Evolutionary conservation across 2,113 vertebrate genomes (phyloP), one percentile per base, ranked within the genome.

Genomic region (Menura novaehollandiae): DNA sequence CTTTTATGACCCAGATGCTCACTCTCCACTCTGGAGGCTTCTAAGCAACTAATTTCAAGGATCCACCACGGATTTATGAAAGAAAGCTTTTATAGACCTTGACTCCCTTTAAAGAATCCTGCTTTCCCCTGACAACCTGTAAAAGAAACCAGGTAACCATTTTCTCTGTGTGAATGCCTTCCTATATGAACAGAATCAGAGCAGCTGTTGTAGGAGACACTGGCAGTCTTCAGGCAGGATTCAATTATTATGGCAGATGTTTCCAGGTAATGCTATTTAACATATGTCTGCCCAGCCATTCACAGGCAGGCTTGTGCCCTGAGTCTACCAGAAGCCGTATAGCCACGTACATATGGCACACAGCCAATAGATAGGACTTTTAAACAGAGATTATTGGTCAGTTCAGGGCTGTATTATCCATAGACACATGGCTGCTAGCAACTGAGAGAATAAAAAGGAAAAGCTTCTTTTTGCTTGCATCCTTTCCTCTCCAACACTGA

Each of bases 231-330:
- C 67, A 78, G 73, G 56, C 68, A 78, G 85, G 51, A 77, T 85
- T 60, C 88, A 55, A 71, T 88, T 71, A 43, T 93, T 63, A 63
- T 41, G 82, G 68, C 75, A 96, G 82, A 74, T 91, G 82, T 92
- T 90, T 59, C 23, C 75, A 92, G 81, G 72, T 94, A 69, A 67
- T 90, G 28, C 46, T 67, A 44, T 56, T 91, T 75, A 92, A 91
- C 52, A 84, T 90, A 80, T 16, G 59, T 93, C 86, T 91, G 13
- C 63, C 91, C 72, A 91, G 67, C 30, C 39, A 22, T 56, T 92
- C 76, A 35, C 0, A 8, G 75, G 26, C 23, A 74, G 46, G 33
- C n/a, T 56, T 27, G 44, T 90, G 41, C 63, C 46, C 59, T 41
- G 46, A 74, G 56, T 23, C 47, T 47, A 60, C 16, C 47, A 60